phyloP scores from a whole-genome alignment of 2,888 invertebrate species.

The Gari tellinella region DNA sequence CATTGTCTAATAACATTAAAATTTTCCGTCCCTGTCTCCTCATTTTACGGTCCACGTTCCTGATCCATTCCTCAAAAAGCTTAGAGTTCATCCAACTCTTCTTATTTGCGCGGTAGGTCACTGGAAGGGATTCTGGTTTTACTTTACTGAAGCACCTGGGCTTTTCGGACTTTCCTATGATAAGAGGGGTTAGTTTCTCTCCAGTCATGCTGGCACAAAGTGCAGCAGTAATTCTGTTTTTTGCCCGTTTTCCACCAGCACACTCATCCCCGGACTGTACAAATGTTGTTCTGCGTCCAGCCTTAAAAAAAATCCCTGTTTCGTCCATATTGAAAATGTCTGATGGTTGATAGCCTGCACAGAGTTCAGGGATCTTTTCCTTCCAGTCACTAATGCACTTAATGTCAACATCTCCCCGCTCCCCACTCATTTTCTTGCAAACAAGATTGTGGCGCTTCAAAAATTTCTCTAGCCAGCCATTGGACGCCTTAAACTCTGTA shows the following conservation, averaged over 20 bases:
- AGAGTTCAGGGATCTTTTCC: no score
- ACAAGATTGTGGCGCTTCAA: no score
- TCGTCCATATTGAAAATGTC: no score
- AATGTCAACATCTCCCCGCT: no score
- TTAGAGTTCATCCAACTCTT: slow-evolving; percentile 31
- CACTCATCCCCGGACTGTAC: slow-evolving; percentile 20
- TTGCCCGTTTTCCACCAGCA: slow-evolving; percentile 31
- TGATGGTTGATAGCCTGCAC: no score
- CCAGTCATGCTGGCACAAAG: slow-evolving; percentile 30
- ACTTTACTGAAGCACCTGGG: slow-evolving; percentile 13
- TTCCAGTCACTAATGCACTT: no score
- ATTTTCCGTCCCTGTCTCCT: slow-evolving; percentile 16
- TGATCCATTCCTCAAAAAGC: slow-evolving; percentile 21
- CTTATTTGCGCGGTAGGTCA: slow-evolving; percentile 16
- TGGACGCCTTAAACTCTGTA: no score
- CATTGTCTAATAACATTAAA: no score
- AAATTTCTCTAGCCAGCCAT: no score
- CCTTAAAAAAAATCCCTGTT: no score
- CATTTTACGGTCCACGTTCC: slow-evolving; percentile 20
- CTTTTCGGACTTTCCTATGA: slow-evolving; percentile 31
- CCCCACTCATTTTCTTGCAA: no score
- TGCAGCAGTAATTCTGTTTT: slow-evolving; percentile 22
- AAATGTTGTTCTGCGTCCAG: not conserved
- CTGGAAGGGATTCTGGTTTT: slow-evolving; percentile 8
- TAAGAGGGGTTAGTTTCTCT: slow-evolving; percentile 22